These are phyloP conservation scores for Bombus terrestris DNA, from an alignment of 1,140 invertebrate genomes.

Conservation along the genomic window DNA sequence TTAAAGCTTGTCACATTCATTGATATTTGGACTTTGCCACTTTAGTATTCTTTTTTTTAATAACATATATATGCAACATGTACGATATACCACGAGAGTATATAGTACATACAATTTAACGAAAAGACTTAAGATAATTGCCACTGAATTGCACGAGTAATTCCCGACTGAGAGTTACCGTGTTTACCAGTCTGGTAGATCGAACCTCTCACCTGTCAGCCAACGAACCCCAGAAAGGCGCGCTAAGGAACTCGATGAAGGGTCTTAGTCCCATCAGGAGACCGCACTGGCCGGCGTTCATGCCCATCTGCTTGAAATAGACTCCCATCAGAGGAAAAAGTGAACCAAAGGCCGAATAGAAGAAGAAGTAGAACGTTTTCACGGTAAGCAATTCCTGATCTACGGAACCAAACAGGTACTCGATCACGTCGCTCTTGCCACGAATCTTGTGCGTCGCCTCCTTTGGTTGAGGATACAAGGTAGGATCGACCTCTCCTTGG, in stretches of 20 bases:
- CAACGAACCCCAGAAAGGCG: conserved; percentile 98
- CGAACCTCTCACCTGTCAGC: conserved; percentile 90
- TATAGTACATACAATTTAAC: too few species aligned
- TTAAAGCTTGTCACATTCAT: too few species aligned
- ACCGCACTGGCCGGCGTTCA: conserved; percentile 98
- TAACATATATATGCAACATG: too few species aligned
- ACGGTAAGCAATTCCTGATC: conserved; percentile 96
- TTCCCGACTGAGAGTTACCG: too few species aligned
- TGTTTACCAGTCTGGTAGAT: neutral
- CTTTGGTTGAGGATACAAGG: conserved; percentile 90
- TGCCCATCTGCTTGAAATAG: conserved; percentile 99
- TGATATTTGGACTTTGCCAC: too few species aligned
- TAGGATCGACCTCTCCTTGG: conserved; percentile 89
- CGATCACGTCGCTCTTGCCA: conserved; percentile 91
- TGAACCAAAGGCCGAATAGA: conserved; percentile 99
- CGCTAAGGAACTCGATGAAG: conserved; percentile 98
- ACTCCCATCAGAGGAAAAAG: conserved; percentile 99
- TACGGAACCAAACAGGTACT: conserved; percentile 91
- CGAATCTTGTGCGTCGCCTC: conserved; percentile 95
- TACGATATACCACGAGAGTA: too few species aligned
- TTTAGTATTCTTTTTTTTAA: too few species aligned
- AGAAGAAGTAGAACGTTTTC: conserved; percentile 99
- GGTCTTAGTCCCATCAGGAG: conserved; percentile 95
- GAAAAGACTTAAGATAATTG: too few species aligned
- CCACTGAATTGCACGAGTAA: too few species aligned